A percentile compares a stretch with the other conserved stretches of the same genome.
Evolutionary conservation across 2,888 invertebrate genomes (phyloP).

Genomic region (Plemyria rubiginata): DNA sequence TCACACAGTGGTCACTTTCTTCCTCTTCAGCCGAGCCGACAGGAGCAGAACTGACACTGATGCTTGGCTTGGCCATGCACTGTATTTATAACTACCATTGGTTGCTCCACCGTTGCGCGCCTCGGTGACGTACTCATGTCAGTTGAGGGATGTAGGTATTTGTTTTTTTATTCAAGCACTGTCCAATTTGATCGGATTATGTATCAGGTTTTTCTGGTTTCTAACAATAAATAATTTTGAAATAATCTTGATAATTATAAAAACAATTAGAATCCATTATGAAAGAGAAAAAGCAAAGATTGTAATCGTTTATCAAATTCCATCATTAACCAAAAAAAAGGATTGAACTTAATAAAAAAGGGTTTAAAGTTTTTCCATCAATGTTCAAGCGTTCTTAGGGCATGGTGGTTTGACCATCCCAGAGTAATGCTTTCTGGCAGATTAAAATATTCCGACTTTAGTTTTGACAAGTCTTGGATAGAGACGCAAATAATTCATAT

Average conservation of each 20-base stretch:
- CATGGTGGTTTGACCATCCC: too few relatives aligned
- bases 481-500: too few relatives aligned
- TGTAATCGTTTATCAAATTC: too few relatives aligned
- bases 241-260: background rate
- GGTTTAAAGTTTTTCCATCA: too few relatives aligned
- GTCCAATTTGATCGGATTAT: too few relatives aligned
- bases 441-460: too few relatives aligned
- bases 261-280: background rate
- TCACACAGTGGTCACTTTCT: conserved; percentile 69
- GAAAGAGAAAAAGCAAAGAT: background rate
- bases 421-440: too few relatives aligned
- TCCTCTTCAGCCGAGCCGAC: conserved; percentile 79
- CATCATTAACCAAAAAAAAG: too few relatives aligned
- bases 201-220: background rate
- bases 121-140: conserved; percentile 19
- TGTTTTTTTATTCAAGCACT: background rate
- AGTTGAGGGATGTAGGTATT: conserved; percentile 17
- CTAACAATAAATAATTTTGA: background rate
- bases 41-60: conserved; percentile 81
- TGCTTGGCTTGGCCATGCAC: conserved; percentile 49
- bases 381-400: too few relatives aligned
- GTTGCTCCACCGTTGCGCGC: conserved; percentile 60
- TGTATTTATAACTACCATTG: conserved; percentile 70
- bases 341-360: too few relatives aligned
- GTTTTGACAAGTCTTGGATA: too few relatives aligned